Evolutionary conservation across 2,113 vertebrate species (phyloP), one percentile per base, ranked within the genome.

Genomic region (Oenanthe oenanthe): DNA sequence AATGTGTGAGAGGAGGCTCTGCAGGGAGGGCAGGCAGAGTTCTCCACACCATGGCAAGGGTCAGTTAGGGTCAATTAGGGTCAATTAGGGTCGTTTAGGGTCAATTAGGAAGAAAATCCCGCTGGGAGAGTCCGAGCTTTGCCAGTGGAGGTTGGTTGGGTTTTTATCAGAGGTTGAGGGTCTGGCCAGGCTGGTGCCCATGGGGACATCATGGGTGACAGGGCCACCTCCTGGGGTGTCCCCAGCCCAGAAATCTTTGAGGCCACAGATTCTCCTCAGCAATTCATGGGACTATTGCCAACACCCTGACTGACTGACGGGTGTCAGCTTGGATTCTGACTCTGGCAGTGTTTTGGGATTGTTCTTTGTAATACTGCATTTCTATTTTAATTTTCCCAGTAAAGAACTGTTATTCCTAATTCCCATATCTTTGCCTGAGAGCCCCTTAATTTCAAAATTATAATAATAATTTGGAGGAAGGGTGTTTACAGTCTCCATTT

Each of bases 31-130:
- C 61, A 42, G 40, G 28, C 60, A 50, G 42, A 8, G 12, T 4
- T 63, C 61, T n/a, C 18, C 47, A 1, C 15, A 0, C 6, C 8
- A 0, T 12, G 56, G 43, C 32, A 32, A 60, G 21, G 43, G 22
- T 9, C 12, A 26, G 25, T 67, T 3, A 1, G 71, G 47, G 60
- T 12, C 2, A 12, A 10, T 18, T 28, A 1, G 48, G 13, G 48
- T 50, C 24, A 14, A 4, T 25, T 50, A 51, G 26, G 47, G 26
- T 10, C 8, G 17, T 28, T 67, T 3, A 1, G 71, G 47, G 54
- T 12, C 3, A 19, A 19, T 42, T 18, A 7, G 77, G 70, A 45
- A n/a, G 26, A 42, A 34, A 40, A n/a, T 3, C 24, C 43, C 10
- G 1, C 31, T 16, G 36, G 65, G 40, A 63, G 26, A n/a, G 34